Base-by-base conservation (phyloP, 2,797 vertebrate genomes). In the Manis pentadactyla region DNA sequence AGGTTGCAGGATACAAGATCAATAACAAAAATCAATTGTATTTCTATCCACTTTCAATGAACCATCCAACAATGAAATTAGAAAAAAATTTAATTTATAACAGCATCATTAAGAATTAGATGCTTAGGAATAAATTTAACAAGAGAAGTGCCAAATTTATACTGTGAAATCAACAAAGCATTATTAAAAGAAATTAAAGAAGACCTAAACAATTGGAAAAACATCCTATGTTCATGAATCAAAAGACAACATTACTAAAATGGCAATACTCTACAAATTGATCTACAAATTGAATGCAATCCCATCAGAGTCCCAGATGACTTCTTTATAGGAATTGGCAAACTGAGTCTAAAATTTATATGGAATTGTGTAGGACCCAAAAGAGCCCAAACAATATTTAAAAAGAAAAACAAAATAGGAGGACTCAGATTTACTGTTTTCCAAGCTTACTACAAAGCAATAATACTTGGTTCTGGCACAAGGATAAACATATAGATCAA, bases 171-270 rank as follows among this genome's bases (percentile, higher is more conserved):
- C 75, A 82, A 39, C 3, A 83, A 66, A 87, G 83, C n/a, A 37
- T 57, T 83, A 15, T 61, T 81, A 55, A 75, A 87, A 87, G 37
- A 95, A 95, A 87, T 74, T 87, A 71, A 88, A 89, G 57, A 87
- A 37, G 31, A 85, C 10, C n/a, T 92, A 78, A 93, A 53, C 73
- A 90, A 82, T 59, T 53, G 2, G 34, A 8, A 71, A 95, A 66
- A 55, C 11, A 88, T 34, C 29, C 21, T 53, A 53, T 77, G 57
- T 53, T n/a, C 61, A 63, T 14, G 2, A 13, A 66, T 88, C 34
- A 74, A 63, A 75, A 85, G 37, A 69, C 23, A 74, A 78, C 46
- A 34, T 81, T 81, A 37, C 66, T 94, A 75, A 63, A 27, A 89
- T 86, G 68, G 27, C 17, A 64, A 31, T 64, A 34, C 23, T 51